Base-by-base conservation (phyloP, 2,888 invertebrate species). In the Zeuzera pyrina region DNA sequence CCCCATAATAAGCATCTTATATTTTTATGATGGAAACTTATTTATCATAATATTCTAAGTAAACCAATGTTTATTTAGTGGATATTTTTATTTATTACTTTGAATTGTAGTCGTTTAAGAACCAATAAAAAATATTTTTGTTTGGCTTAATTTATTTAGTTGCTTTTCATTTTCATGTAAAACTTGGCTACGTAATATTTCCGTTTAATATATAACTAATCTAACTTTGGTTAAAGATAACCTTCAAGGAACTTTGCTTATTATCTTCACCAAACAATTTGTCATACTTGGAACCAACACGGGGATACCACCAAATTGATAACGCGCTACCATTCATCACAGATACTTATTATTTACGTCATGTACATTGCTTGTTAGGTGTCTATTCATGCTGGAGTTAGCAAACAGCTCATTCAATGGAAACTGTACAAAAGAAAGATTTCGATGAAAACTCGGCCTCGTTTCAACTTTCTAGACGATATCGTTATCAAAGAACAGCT, bases 401-500 rank as follows among this genome's bases (percentile, higher is more conserved):
- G 29, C 23, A 19, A 5, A 12, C 25, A 12, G 12, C 25, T 4
- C 7, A 10, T 8, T 25, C 25, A 8, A 25, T 7, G 12, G 25
- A n/a, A n/a, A n/a, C n/a, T n/a, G n/a, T n/a, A n/a, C n/a, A n/a
- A 19, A 15, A 13, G 4, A 25, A 8, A 12, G 29, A 15, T 5
- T 2, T 11, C 14, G 37, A 43, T 36, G 38, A 34, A 30, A 33
- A 29, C 19, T n/a, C 30, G 29, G 15, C 33, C 28, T 23, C 32
- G 32, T 25, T 31, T 6, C 34, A 63, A 65, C 54, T 66, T 65
- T 59, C 58, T 54, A 63, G 68, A 65, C 60, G 59, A 53, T 62
- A 60, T 64, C 69, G 64, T 72, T 71, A 64, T 59, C 52, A 44
- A 55, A 45, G 55, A 62, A 54, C 66, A 73, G 71, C 74, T 73